Base-by-base conservation (phyloP, 2,113 vertebrate genomes). In the Tetrax tetrax region DNA sequence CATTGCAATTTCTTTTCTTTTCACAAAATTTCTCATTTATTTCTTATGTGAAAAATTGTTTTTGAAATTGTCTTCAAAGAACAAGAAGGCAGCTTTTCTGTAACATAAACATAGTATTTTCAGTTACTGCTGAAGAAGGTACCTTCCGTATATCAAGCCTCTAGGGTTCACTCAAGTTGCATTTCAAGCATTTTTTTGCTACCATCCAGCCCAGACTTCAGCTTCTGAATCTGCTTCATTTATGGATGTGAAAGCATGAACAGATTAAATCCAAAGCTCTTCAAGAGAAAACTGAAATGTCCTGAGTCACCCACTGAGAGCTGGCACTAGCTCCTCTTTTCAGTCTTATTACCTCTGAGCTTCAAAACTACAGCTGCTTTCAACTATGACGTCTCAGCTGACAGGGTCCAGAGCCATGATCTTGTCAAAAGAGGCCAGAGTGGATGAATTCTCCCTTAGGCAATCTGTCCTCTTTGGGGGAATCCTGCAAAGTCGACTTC, bases 161-260 rank as follows among this genome's bases (percentile, higher is more conserved):
- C 93, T 94, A 96, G 93, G 92, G 87, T 93, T 97, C 96, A 94
- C 87, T 94, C 87, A 90, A 90, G 93, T 50, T 85, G 43, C 96
- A 90, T 94, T 91, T 96, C 84, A 91, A 80, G 61, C 33, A 20
- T 53, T 94, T 94, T 94, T 75, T 77, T 75, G n/a, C 50, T 93
- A 50, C 90, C 47, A 80, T 74, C 24, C 63, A 94, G 70, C 74
- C 33, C 54, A 93, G 50, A 83, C 8, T 87, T 89, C 81, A 72
- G 3, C 48, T 87, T 75, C 83, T 87, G 89, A 95, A 92, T 92
- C 48, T 93, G 33, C 74, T 89, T 85, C 48, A 57, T 72, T 91
- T 95, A 61, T 8, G 69, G 53, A 33, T 64, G 65, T 56, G 48
- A 94, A 95, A 94, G 79, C 69, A 70, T 1, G 20, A 89, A 47